Conservation (phyloP, 2,888 invertebrate genomes). For the Acleris holmiana region DNA sequence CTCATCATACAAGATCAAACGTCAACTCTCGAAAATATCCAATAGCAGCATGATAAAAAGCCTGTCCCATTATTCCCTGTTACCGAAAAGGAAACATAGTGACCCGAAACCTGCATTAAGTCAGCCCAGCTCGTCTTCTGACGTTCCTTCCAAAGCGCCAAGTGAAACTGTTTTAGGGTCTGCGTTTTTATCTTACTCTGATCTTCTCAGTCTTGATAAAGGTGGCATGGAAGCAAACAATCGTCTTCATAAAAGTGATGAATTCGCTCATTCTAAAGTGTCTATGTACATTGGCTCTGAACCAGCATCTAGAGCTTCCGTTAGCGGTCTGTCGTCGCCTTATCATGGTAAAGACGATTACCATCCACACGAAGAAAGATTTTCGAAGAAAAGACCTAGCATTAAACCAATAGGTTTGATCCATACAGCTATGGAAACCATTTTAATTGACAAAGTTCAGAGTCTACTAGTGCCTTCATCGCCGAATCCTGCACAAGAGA, state of each 20-base stretch:
- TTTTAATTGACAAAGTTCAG: conserved; percentile 82
- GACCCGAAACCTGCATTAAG: conserved; percentile 61
- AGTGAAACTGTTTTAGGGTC: conserved; percentile 82
- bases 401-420: conserved; percentile 71
- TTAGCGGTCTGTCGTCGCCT: conserved; percentile 63
- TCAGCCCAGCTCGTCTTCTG: conserved; percentile 69
- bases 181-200: conserved; percentile 78
- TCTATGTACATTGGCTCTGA: conserved; percentile 81
- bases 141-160: conserved; percentile 69
- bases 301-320: conserved; percentile 69
- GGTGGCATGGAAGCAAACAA: conserved; percentile 58
- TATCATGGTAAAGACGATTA: conserved; percentile 53
- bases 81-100: conserved; percentile 69
- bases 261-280: conserved; percentile 60
- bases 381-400: conserved; percentile 52
- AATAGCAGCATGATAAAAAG: conserved; percentile 79
- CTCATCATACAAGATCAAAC: conserved; percentile 72
- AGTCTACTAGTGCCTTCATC: conserved; percentile 69
- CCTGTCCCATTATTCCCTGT: conserved; percentile 73
- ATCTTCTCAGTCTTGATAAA: conserved; percentile 69
- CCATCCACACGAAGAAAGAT: conserved; percentile 52
- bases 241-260: conserved; percentile 66
- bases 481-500: conserved; percentile 56
- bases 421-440: conserved; percentile 83
- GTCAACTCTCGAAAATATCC: conserved; percentile 70